Evolutionary conservation across 1,140 invertebrate genomes (phyloP).

Genomic region (Uloborus diversus): DNA sequence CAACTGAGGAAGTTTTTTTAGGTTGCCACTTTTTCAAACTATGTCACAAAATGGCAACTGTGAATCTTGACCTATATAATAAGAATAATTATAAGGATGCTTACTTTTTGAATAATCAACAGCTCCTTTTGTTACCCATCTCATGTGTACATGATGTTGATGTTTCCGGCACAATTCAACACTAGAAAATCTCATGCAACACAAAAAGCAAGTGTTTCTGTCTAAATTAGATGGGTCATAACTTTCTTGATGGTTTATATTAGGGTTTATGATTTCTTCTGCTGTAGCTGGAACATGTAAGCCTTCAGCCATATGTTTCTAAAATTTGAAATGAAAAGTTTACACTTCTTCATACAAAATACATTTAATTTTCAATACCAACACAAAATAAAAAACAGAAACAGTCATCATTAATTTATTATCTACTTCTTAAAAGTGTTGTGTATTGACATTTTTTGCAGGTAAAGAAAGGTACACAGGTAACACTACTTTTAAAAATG

Average conservation of each 20-base stretch:
- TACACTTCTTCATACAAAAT: background rate
- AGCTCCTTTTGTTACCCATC: constrained; percentile 51
- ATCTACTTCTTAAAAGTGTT: too few species aligned
- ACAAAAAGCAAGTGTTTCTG: constrained; percentile 56
- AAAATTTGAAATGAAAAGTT: background rate
- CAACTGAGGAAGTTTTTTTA: too few species aligned
- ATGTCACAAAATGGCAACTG: too few species aligned
- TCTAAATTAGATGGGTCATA: constrained; percentile 51
- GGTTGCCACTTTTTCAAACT: too few species aligned
- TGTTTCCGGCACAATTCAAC: constrained; percentile 53
- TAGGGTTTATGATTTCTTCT: constrained; percentile 16
- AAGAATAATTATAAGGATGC: constrained; percentile 24
- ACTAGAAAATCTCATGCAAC: constrained; percentile 55
- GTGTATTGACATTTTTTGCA: too few species aligned
- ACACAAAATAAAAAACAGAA: too few species aligned
- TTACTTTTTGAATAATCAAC: constrained; percentile 47
- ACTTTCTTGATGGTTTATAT: constrained; percentile 27
- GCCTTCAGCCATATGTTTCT: constrained; percentile 57
- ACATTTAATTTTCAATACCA: background rate
- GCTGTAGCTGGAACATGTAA: constrained; percentile 10
- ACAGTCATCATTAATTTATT: too few species aligned
- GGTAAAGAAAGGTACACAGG: too few species aligned
- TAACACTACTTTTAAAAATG: too few species aligned
- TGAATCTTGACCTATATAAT: too few species aligned
- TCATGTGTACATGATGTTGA: constrained; percentile 59